phyloP scores from a whole-genome alignment of 2,888 invertebrate genomes.

The Lepidochrysops patricia region DNA sequence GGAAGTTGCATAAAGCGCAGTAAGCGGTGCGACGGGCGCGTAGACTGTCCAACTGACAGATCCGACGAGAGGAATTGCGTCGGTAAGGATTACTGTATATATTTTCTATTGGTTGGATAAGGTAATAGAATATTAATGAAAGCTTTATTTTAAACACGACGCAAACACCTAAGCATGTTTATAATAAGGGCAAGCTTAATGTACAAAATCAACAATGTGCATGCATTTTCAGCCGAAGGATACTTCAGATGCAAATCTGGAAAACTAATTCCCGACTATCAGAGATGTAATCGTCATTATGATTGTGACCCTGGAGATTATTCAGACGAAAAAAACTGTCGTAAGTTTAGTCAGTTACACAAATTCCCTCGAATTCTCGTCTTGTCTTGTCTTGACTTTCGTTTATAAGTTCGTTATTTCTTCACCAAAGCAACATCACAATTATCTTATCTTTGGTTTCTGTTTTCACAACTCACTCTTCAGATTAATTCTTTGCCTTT shows the following conservation, averaged over 20 bases:
- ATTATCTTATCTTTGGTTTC: constrained; percentile 6
- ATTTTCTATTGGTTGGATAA: neutral
- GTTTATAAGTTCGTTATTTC: constrained; percentile 5
- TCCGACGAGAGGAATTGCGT: constrained; percentile 83
- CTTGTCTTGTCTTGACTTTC: constrained; percentile 19
- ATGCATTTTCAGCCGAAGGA: constrained; percentile 56
- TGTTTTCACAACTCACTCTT: neutral
- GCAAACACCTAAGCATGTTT: neutral
- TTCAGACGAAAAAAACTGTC: constrained; percentile 85
- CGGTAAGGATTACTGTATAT: constrained; percentile 41
- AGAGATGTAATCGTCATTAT: constrained; percentile 77
- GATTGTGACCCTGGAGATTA: constrained; percentile 80
- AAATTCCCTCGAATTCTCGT: constrained; percentile 12
- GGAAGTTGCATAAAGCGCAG: constrained; percentile 77
- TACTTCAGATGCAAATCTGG: constrained; percentile 80
- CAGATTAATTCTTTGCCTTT: constrained; percentile 12
- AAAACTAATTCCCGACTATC: constrained; percentile 70
- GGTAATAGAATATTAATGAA: neutral
- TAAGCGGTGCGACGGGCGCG: constrained; percentile 77
- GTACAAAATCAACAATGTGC: constrained; percentile 29
- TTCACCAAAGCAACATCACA: constrained; percentile 7
- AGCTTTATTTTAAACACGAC: neutral
- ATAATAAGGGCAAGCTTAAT: neutral
- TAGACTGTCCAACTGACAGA: constrained; percentile 81
- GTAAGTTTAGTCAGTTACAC: constrained; percentile 69